Base-by-base conservation (phyloP, 1,140 invertebrate genomes). In the Pogonomyrmex californicus region DNA sequence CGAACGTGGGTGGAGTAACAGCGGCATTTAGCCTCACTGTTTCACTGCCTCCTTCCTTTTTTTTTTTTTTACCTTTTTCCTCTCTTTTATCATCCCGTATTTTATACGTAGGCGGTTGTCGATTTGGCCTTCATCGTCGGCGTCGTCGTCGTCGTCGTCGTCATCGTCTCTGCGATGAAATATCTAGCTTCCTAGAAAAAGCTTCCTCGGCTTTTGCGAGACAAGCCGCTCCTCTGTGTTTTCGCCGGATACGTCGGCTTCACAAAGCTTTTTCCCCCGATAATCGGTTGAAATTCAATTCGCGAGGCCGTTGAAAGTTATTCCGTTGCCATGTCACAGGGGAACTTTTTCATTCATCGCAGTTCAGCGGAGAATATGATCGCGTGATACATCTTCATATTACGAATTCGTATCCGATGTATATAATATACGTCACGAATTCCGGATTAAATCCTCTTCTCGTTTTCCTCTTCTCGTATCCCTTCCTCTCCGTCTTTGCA, bases 221-320 rank as follows among this genome's bases (percentile, higher is more conserved):
- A 38, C 47, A 17, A 54, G 33, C 47, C 14, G 33, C 47, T 12
- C 10, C 63, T 49, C 47, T 51, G 38, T 70, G 23, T 49, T 51
- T 30, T 36, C 44, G 2, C 47, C 47, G 30, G 14, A 3, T 23
- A 23, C 41, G 12, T 49, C 10, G 71, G n/a, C 17, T 49, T 65
- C 30, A 36, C 41, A 78, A 77, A 77, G 75, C 30, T n/a, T 58
- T 30, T 14, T 12, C 9, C 38, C 9, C 6, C 30, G 54, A 36
- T 63, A 62, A 77, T 47, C 41, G 58, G 58, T 78, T 17, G 30
- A 47, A 49, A 65, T 44, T 77, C 41, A 62, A 44, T 63, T 47
- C 38, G 44, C 41, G 41, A 33, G 23, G 2, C 23, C 30, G 14
- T 14, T 75, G 17, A 47, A 38, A 78, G 33, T 47, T 77, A 62